phyloP scores from a whole-genome alignment of 2,797 vertebrate species.

The Ctenopoma kingsleyae region DNA sequence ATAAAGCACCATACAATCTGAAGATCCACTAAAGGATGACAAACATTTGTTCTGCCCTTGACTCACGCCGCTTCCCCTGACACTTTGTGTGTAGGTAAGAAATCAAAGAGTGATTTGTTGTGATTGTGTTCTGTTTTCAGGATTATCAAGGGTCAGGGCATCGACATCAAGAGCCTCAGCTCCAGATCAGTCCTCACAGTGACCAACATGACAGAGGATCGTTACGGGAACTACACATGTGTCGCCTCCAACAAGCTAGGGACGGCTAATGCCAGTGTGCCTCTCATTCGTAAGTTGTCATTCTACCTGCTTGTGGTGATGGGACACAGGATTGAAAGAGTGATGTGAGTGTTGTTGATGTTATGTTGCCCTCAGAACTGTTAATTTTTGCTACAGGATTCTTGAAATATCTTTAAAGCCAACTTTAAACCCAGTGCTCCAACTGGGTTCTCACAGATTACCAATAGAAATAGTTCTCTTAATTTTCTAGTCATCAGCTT shows the following conservation, averaged over 20 bases:
- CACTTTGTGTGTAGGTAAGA: constrained; percentile 24
- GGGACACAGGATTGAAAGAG: constrained; percentile 38
- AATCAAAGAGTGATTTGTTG: constrained; percentile 44
- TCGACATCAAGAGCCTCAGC: constrained; percentile 95
- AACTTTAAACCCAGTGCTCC: constrained; percentile 18
- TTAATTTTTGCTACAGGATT: constrained; percentile 17
- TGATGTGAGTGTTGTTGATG: constrained; percentile 39
- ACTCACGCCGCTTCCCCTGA: constrained; percentile 16
- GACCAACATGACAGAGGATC: constrained; percentile 98
- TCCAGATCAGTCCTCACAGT: constrained; percentile 97
- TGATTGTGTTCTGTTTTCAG: constrained; percentile 79
- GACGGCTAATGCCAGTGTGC: constrained; percentile 94
- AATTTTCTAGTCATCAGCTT: constrained; percentile 17
- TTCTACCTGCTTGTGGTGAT: constrained; percentile 57
- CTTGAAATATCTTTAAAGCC: constrained; percentile 18
- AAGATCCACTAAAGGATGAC: constrained; percentile 59
- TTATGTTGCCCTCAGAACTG: constrained; percentile 3
- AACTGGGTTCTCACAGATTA: constrained; percentile 18
- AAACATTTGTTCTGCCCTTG: constrained; percentile 54
- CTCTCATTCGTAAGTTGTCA: constrained; percentile 96
- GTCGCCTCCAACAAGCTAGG: constrained; percentile 97
- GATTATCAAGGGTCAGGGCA: constrained; percentile 95
- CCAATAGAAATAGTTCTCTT: not conserved
- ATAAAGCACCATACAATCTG: constrained; percentile 55
- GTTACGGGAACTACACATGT: constrained; percentile 99